Evolutionary conservation across 2,797 vertebrate species (phyloP).

Genomic region (Sebastes wilsoni): DNA sequence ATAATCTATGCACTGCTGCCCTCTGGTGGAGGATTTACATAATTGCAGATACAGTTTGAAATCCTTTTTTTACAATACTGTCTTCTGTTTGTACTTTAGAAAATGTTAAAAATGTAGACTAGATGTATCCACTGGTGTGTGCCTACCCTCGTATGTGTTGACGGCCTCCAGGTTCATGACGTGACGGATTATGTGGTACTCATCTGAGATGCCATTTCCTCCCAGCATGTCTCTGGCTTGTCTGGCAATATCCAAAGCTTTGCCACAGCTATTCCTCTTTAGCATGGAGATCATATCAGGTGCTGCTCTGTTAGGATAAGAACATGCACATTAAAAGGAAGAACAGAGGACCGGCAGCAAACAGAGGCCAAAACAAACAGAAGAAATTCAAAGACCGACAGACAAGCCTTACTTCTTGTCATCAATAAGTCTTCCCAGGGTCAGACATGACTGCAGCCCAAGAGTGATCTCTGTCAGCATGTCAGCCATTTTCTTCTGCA

Average conservation of each 20-base stretch:
- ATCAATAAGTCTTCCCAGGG: constrained; percentile 89
- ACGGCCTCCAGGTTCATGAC: constrained; percentile 92
- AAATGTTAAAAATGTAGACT: background rate
- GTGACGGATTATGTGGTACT: constrained; percentile 92
- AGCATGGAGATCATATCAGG: constrained; percentile 90
- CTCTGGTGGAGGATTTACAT: constrained; percentile 49
- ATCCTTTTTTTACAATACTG: too few species aligned
- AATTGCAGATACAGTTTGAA: background rate
- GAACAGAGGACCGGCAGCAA: background rate
- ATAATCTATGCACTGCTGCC: constrained; percentile 35
- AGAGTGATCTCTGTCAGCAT: constrained; percentile 92
- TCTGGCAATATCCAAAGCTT: constrained; percentile 87
- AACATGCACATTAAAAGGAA: background rate
- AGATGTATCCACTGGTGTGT: background rate
- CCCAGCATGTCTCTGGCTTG: constrained; percentile 93
- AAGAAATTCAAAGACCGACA: background rate
- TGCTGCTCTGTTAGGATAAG: constrained; percentile 66
- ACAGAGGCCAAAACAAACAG: background rate
- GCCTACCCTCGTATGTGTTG: constrained; percentile 91
- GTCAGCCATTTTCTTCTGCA: constrained; percentile 94
- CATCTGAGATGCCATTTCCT: constrained; percentile 89
- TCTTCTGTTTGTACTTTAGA: background rate
- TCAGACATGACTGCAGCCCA: constrained; percentile 88
- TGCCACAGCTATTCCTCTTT: constrained; percentile 91
- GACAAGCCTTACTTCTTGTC: constrained; percentile 83